phyloP scores from a whole-genome alignment of 2,797 vertebrate species.

The Urocyon cinereoargenteus region DNA sequence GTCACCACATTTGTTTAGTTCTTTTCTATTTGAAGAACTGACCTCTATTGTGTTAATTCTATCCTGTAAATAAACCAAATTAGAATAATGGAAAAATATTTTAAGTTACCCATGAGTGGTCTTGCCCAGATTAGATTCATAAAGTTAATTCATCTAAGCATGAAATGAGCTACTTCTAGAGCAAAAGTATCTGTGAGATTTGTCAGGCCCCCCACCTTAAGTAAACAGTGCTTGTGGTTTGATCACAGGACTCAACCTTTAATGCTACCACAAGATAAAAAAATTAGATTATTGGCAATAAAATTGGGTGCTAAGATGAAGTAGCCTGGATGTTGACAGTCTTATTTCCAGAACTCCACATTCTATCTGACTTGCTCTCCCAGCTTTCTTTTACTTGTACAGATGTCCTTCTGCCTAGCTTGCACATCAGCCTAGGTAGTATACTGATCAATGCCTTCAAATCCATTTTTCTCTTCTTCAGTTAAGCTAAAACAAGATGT shows the following conservation, averaged over 20 bases:
- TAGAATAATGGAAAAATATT: not conserved
- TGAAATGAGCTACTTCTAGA: not conserved
- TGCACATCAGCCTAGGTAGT: not conserved
- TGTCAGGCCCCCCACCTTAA: not conserved
- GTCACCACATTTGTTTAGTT: not conserved
- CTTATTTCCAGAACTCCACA: not conserved
- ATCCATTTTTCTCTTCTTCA: not conserved
- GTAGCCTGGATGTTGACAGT: not conserved
- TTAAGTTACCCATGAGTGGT: not conserved
- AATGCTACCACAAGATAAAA: not conserved
- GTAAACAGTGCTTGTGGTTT: not conserved
- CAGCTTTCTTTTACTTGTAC: not conserved
- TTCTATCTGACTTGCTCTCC: not conserved
- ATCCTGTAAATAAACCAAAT: not conserved
- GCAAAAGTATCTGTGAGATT: not conserved
- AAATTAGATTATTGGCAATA: not conserved
- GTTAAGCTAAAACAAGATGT: not conserved
- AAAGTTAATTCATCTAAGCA: not conserved
- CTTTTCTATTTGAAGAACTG: not conserved
- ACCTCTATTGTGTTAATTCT: not conserved
- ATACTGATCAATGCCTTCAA: not conserved
- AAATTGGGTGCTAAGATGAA: not conserved
- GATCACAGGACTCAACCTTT: not conserved
- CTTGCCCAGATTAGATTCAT: not conserved
- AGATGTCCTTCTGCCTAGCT: not conserved